Conservation (phyloP, 2,113 vertebrate genomes). For the Aythya baeri region DNA sequence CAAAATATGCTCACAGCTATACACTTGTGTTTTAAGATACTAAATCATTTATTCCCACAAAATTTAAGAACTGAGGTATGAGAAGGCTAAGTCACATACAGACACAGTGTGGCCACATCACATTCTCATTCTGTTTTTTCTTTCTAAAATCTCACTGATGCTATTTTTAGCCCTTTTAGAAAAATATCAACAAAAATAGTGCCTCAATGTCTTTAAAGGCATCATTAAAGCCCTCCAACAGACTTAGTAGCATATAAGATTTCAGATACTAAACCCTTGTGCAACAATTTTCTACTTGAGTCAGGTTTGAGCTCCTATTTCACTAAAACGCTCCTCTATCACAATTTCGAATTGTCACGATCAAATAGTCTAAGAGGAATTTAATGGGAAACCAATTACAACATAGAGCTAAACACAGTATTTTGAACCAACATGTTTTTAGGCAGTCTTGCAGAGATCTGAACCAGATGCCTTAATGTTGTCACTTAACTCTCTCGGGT, state of each 20-base stretch:
- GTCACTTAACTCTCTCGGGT: not conserved
- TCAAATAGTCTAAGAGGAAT: not conserved
- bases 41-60: not conserved
- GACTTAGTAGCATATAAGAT: not conserved
- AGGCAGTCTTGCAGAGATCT: not conserved
- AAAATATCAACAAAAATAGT: not conserved
- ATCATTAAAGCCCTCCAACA: not conserved
- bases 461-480: not conserved
- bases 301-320: not conserved
- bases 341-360: not conserved
- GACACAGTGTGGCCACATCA: not conserved
- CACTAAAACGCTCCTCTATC: not conserved
- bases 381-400: not conserved
- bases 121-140: not conserved
- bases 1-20: not conserved
- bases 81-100: not conserved
- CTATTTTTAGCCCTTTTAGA: not conserved
- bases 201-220: not conserved
- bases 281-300: not conserved
- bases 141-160: not conserved
- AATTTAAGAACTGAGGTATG: not conserved
- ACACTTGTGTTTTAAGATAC: not conserved
- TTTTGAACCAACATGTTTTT: not conserved
- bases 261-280: not conserved
- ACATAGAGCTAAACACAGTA: not conserved